These are phyloP conservation scores for Chromis chromis DNA, from an alignment of 2,797 vertebrate species.

Conservation along the genomic window DNA sequence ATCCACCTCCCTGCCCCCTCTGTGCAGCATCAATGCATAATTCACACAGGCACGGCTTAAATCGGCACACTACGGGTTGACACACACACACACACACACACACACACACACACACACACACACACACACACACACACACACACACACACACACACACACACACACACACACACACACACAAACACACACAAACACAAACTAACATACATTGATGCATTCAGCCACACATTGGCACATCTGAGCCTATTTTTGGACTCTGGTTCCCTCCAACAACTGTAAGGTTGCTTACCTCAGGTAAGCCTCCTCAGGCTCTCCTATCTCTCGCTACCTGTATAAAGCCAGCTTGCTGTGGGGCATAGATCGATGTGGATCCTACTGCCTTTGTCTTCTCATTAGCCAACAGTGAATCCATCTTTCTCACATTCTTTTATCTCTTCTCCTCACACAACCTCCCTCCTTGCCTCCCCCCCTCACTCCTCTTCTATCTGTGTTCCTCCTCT, in stretches of 20 bases:
- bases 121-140: too few species aligned
- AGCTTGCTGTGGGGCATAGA: conserved; percentile 73
- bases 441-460: conserved; percentile 60
- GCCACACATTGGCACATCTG: conserved; percentile 19
- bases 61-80: too few species aligned
- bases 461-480: conserved; percentile 18
- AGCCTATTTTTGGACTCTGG: conserved; percentile 30
- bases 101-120: too few species aligned
- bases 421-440: conserved; percentile 77
- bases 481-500: conserved; percentile 59
- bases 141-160: too few species aligned
- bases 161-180: background rate
- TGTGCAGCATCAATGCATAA: conserved; percentile 36
- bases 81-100: too few species aligned
- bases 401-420: conserved; percentile 81
- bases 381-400: conserved; percentile 83
- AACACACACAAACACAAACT: conserved; percentile 12
- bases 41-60: conserved; percentile 24
- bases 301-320: conserved; percentile 37
- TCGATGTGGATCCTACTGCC: conserved; percentile 77
- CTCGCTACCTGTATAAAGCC: conserved; percentile 63
- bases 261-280: conserved; percentile 34
- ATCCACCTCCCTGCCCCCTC: background rate
- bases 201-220: conserved; percentile 12
- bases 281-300: conserved; percentile 72